Evolutionary conservation across 1,140 invertebrate species (phyloP), one percentile per base, ranked within the genome.

Genomic region (Coenobita brevimanus): DNA sequence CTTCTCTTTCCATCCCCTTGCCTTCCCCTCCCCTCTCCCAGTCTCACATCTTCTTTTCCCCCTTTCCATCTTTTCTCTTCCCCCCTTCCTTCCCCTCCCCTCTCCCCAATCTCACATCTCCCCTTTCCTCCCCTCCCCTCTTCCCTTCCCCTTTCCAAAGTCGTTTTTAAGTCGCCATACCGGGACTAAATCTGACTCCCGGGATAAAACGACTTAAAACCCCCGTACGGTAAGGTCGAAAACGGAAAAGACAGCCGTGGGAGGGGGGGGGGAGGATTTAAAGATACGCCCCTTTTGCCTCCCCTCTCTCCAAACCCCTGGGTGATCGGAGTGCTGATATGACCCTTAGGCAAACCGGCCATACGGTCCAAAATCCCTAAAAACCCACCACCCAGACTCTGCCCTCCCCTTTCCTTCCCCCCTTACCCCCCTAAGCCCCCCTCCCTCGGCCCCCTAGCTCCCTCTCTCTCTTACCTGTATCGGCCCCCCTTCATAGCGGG

Each of bases 191-290:
- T 50, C 46, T 50, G 46, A 50, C 46, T 50, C 67, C n/a, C 36
- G 13, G 60, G 67, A 27, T 33, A 33, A 71, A 71, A 33, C 67
- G 30, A 17, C 67, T 17, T 71, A 33, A 71, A 33, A 33, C 27
- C 17, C 71, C 41, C 60, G 60, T 50, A 75, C 57, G 24, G 17
- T 17, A 84, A 84, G 82, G 82, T 84, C 82, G 50, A 85, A 41
- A 85, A 64, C 54, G 36, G 57, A 85, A 76, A 75, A 71, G 57
- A 50, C 46, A n/a, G n/a, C n/a, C n/a, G n/a, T n/a, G n/a, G n/a
- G n/a, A n/a, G n/a, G n/a, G n/a, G n/a, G n/a, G n/a, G n/a, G n/a
- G 24, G 41, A 30, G 82, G 82, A 85, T 85, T 85, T 85, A 76
- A 69, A 85, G 73, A 60, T 85, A 85, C 36, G 82, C 82, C 82